Conservation (phyloP, 2,888 invertebrate species). For the Linhomoeus sp. region DNA sequence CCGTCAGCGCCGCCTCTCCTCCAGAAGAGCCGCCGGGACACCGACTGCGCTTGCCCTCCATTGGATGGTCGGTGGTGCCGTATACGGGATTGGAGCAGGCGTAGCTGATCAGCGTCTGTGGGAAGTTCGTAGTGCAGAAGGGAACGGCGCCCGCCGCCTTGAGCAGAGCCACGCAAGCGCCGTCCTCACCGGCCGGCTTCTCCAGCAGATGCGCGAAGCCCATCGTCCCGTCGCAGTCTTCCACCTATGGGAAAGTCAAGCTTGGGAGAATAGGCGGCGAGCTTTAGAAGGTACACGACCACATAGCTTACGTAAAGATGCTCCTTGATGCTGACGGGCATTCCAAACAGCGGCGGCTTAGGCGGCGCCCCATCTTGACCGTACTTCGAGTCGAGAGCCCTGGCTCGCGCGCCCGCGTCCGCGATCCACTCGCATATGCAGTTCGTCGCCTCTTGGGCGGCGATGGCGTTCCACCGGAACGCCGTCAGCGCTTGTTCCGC, state of each 20-base stretch:
- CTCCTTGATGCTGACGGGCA: conserved; percentile 24
- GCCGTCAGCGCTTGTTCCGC: too few species aligned
- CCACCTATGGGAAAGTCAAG: conserved; percentile 17
- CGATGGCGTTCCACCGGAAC: too few species aligned
- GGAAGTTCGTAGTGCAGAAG: conserved; percentile 34
- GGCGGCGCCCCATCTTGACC: conserved; percentile 6
- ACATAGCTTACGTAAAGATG: too few species aligned
- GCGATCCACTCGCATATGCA: conserved; percentile 18
- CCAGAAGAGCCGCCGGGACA: conserved; percentile 35
- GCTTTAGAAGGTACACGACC: too few species aligned
- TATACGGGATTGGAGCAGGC: conserved; percentile 30
- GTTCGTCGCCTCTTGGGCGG: too few species aligned
- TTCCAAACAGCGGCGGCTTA: conserved; percentile 21
- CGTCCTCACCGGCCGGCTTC: conserved; percentile 13
- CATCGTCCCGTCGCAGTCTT: conserved; percentile 20
- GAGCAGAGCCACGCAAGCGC: conserved; percentile 12
- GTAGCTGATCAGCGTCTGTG: conserved; percentile 25
- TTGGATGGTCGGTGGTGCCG: conserved; percentile 32
- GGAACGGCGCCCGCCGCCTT: conserved; percentile 33
- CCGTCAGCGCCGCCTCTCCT: conserved; percentile 33
- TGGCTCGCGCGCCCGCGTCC: conserved; percentile 14
- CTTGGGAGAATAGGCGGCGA: too few species aligned
- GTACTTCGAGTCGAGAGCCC: conserved; percentile 10
- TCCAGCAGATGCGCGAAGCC: conserved; percentile 26
- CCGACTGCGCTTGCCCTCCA: conserved; percentile 23